Conservation (phyloP, 2,888 invertebrate species). For the Meliscaeva auricollis region DNA sequence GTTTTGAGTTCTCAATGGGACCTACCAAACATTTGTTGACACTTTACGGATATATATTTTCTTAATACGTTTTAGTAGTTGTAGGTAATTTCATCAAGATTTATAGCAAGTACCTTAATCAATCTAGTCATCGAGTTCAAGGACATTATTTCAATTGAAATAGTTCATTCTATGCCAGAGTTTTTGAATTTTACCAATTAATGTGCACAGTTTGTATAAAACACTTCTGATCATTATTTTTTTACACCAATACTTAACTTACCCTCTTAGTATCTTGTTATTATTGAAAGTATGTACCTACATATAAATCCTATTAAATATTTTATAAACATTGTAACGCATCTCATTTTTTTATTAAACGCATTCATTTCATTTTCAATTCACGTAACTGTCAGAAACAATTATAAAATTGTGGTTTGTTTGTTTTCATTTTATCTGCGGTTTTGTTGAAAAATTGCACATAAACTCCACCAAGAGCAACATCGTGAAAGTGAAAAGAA, state of each 20-base stretch:
- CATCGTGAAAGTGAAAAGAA: slow-evolving; percentile 29
- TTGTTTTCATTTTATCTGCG: not conserved
- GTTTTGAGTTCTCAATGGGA: no score
- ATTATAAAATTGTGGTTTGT: slow-evolving; percentile 13
- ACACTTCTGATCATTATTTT: no score
- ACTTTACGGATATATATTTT: no score
- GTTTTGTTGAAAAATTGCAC: not conserved
- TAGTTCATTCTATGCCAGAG: no score
- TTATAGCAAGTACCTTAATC: no score
- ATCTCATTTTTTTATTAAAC: not conserved
- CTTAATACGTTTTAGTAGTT: no score
- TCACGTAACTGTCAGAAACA: slow-evolving; percentile 18
- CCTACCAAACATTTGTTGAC: no score
- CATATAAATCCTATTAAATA: not conserved
- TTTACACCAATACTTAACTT: slow-evolving; percentile 8
- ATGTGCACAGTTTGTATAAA: no score
- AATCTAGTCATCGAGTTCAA: no score
- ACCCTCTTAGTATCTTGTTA: not conserved
- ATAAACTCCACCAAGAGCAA: not conserved
- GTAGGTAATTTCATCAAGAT: no score
- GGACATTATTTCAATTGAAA: no score
- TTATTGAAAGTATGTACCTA: slow-evolving; percentile 11
- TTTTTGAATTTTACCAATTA: no score
- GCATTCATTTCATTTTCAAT: slow-evolving; percentile 16
- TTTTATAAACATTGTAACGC: slow-evolving; percentile 6